Evolutionary conservation across 2,888 invertebrate species (phyloP).

Genomic region (Hemistola chrysoprasaria): DNA sequence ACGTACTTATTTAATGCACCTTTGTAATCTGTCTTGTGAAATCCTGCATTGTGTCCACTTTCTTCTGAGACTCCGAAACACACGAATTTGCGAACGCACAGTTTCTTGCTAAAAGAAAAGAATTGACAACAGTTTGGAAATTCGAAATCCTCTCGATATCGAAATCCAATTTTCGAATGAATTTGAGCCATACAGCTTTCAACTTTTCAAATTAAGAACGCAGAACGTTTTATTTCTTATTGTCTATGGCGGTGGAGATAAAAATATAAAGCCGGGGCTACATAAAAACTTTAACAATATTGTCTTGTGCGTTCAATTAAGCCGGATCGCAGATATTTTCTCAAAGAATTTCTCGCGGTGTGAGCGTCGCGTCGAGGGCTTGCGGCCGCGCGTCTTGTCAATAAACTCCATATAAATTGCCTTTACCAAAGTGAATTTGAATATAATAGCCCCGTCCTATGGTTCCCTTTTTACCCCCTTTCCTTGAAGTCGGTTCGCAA

Average conservation of each 20-base stretch:
- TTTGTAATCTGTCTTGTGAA: constrained; percentile 78
- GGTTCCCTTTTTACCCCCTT: constrained; percentile 70
- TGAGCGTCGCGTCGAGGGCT: constrained; percentile 38
- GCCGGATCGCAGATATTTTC: constrained; percentile 61
- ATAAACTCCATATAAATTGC: constrained; percentile 81
- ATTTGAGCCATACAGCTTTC: constrained; percentile 19
- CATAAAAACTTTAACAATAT: constrained; percentile 68
- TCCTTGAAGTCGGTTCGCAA: constrained; percentile 65
- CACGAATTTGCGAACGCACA: constrained; percentile 16
- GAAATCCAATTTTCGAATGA: constrained; percentile 20
- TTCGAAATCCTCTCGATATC: constrained; percentile 4
- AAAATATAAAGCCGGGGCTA: constrained; percentile 36
- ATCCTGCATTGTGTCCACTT: constrained; percentile 74
- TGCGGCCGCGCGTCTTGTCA: constrained; percentile 68
- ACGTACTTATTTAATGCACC: constrained; percentile 63
- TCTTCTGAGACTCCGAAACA: constrained; percentile 54
- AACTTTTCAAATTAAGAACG: constrained; percentile 28
- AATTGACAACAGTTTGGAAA: constrained; percentile 4
- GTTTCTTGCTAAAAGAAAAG: constrained; percentile 10
- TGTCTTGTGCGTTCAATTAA: constrained; percentile 72
- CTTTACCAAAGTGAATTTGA: constrained; percentile 76
- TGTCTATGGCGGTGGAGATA: constrained; percentile 26
- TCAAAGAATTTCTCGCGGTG: constrained; percentile 68
- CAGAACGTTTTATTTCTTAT: constrained; percentile 17
- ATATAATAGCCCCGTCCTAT: constrained; percentile 76